These are phyloP conservation scores for Erebia aethiops DNA, from an alignment of 2,888 invertebrate genomes.

Conservation along the genomic window DNA sequence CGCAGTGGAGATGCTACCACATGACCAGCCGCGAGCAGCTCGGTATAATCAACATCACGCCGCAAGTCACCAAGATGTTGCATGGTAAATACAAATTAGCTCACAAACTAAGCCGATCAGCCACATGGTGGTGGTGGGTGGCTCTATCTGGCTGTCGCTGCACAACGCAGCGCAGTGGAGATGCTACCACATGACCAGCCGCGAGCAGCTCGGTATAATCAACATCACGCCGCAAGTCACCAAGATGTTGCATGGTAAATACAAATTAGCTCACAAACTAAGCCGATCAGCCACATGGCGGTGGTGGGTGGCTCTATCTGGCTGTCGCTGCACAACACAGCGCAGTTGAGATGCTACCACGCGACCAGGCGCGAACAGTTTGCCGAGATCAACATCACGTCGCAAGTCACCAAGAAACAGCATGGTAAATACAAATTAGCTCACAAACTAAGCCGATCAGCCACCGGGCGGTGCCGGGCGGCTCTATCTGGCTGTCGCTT, in stretches of 20 bases:
- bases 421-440: slow-evolving; percentile 83
- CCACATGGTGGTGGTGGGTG: slow-evolving; percentile 85
- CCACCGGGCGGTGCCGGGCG: slow-evolving; percentile 85
- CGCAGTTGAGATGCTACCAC: slow-evolving; percentile 93
- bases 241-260: slow-evolving; percentile 94
- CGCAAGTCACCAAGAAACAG: slow-evolving; percentile 96
- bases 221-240: slow-evolving; percentile 96
- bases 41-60: slow-evolving; percentile 93
- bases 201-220: slow-evolving; percentile 86
- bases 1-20: slow-evolving; percentile 93
- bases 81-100: slow-evolving; percentile 83
- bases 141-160: slow-evolving; percentile 94
- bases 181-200: slow-evolving; percentile 91
- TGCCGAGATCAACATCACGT: slow-evolving; percentile 93
- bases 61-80: slow-evolving; percentile 96
- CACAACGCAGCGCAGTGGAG: slow-evolving; percentile 94
- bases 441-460: not conserved
- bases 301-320: slow-evolving; percentile 93
- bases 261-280: slow-evolving; percentile 17
- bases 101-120: not conserved
- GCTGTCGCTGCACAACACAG: slow-evolving; percentile 95
- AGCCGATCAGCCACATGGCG: slow-evolving; percentile 51
- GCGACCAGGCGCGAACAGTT: slow-evolving; percentile 84
- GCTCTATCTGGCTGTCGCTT: slow-evolving; percentile 94
- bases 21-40: slow-evolving; percentile 84